Evolutionary conservation across 1,140 invertebrate species (phyloP).

Genomic region (Magallana ariakensis): DNA sequence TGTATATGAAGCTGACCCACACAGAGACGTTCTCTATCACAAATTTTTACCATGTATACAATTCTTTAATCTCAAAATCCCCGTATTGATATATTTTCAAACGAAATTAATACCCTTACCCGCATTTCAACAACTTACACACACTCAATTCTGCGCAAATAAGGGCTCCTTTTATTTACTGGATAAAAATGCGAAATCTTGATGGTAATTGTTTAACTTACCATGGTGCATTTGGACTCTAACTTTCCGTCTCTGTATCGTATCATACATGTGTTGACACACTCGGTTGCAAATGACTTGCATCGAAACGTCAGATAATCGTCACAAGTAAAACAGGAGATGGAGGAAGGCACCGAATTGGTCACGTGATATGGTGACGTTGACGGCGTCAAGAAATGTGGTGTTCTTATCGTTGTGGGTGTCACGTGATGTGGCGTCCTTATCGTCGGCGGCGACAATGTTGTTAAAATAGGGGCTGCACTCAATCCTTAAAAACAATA

Average conservation of each 20-base stretch:
- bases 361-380: not conserved
- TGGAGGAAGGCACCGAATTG: not conserved
- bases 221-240: not conserved
- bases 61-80: too few relatives aligned
- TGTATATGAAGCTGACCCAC: too few relatives aligned
- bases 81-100: too few relatives aligned
- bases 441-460: not conserved
- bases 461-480: not conserved
- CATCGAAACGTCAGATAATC: conserved; percentile 26
- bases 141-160: too few relatives aligned
- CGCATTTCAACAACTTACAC: too few relatives aligned
- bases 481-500: not conserved
- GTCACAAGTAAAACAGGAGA: conserved; percentile 5
- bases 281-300: not conserved
- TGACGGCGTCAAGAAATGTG: not conserved
- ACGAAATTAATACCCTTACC: too few relatives aligned
- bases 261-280: conserved; percentile 12
- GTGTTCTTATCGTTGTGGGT: not conserved
- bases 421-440: not conserved
- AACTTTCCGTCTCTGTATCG: not conserved
- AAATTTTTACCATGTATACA: too few relatives aligned
- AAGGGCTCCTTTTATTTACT: too few relatives aligned
- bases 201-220: not conserved
- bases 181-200: not conserved
- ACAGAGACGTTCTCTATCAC: too few relatives aligned